A percentile compares a stretch with the other conserved stretches of the same genome.
Evolutionary conservation across 2,113 vertebrate species (phyloP).

Genomic region (Nyctibius bracteatus): DNA sequence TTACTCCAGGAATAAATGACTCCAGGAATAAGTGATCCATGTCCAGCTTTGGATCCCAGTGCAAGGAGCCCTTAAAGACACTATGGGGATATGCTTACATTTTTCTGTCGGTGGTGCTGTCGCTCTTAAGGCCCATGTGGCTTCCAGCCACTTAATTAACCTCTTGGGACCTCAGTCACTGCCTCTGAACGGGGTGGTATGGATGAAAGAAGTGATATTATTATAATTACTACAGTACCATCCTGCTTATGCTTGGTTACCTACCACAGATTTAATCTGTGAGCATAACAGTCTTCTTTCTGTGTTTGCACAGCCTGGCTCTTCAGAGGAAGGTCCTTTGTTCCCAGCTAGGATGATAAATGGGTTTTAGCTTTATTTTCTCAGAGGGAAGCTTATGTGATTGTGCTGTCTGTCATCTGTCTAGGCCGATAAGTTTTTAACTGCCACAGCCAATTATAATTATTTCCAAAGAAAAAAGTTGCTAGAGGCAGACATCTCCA

Average conservation of each 20-base stretch:
- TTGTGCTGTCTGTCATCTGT: constrained; percentile 55
- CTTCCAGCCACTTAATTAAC: neutral
- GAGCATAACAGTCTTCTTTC: neutral
- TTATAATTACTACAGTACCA: neutral
- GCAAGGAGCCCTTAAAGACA: neutral
- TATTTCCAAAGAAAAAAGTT: constrained; percentile 12
- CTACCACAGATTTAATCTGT: neutral
- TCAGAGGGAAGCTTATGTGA: constrained; percentile 38
- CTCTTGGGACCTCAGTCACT: neutral
- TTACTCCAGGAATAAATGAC: neutral
- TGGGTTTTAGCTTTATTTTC: constrained; percentile 45
- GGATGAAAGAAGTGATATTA: neutral
- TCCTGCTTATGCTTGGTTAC: neutral
- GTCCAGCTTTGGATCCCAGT: neutral
- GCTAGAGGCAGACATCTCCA: constrained; percentile 36
- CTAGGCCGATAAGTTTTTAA: constrained; percentile 10
- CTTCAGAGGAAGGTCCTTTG: constrained; percentile 36
- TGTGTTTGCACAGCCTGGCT: constrained; percentile 9
- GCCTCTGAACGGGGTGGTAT: neutral
- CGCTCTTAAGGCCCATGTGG: neutral
- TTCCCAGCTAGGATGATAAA: constrained; percentile 33
- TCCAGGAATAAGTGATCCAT: neutral
- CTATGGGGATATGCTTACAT: neutral
- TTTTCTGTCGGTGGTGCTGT: neutral
- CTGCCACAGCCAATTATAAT: constrained; percentile 29